Evolutionary conservation across 2,888 invertebrate species (phyloP).

Genomic region (Mycogona germanica): DNA sequence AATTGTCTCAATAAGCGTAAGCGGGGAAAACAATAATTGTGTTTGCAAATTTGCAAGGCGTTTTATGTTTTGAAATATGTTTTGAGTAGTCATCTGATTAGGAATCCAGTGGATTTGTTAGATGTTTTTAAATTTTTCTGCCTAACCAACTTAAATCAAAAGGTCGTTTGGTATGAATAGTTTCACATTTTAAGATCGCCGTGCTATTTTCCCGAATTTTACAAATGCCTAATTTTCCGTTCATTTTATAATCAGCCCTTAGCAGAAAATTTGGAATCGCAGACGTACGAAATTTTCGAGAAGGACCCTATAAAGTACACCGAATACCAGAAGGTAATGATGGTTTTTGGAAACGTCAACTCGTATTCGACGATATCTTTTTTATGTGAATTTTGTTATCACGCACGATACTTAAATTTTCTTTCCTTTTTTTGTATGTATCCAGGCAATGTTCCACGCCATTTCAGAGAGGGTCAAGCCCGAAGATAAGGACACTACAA

Average conservation of each 20-base stretch:
- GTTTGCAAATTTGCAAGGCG: too few relatives aligned
- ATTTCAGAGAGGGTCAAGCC: slow-evolving; percentile 45
- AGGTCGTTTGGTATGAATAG: too few relatives aligned
- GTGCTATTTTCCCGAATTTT: too few relatives aligned
- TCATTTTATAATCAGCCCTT: slow-evolving; percentile 76
- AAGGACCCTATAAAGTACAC: slow-evolving; percentile 93
- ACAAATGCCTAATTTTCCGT: too few relatives aligned
- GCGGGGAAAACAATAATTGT: too few relatives aligned
- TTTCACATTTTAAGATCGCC: too few relatives aligned
- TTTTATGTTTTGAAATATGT: too few relatives aligned
- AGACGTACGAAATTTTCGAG: slow-evolving; percentile 96
- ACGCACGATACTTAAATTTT: neutral
- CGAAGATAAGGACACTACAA: slow-evolving; percentile 40
- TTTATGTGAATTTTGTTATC: neutral
- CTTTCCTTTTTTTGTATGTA: slow-evolving; percentile 1
- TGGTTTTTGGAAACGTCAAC: too few relatives aligned
- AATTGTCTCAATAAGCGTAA: too few relatives aligned
- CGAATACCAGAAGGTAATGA: slow-evolving; percentile 44
- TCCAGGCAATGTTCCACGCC: slow-evolving; percentile 67
- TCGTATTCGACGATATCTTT: too few relatives aligned
- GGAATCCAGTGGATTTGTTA: neutral
- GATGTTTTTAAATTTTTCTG: slow-evolving; percentile 12
- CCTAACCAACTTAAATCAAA: too few relatives aligned
- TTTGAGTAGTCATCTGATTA: too few relatives aligned
- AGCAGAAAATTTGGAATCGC: slow-evolving; percentile 87